Evolutionary conservation across 2,797 vertebrate genomes (phyloP), one percentile per base, ranked within the genome.

Genomic region (Serranus cabrilla): DNA sequence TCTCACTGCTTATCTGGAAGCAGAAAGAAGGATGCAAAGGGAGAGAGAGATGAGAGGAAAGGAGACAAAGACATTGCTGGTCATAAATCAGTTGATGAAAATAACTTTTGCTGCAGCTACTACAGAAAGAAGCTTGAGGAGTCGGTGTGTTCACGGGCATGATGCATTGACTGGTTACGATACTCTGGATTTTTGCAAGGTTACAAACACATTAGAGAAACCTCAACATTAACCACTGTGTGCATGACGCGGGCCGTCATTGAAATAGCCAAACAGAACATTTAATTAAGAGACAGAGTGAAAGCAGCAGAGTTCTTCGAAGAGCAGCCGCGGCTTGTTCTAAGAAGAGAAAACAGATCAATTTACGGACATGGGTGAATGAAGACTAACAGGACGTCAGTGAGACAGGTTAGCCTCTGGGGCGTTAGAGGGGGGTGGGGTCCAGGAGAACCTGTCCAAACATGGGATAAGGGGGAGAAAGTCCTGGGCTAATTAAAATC

Each of bases 1-100:
- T 99, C 90, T 99, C 98, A 67, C 95, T 96, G 3, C 94, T 96
- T 83, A 97, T 95, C 98, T 99, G 78, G 23, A 78, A 49, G 66
- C 20, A 68, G 25, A 71, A 46, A 82, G 69, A 78, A 49, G 11
- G 65, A 84, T 25, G 56, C 43, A 72, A 31, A 68, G 43, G 14
- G 50, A 54, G 45, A 71, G 42, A 75, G 6, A 47, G 42, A 51
- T 0, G 17, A 65, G 11, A 65, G 9, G 50, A 20, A 58, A 17
- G 20, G 13, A 49, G 49, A 78, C 42, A 76, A 59, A 72, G 55
- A 81, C 52, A 55, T 20, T 2, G 31, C 25, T 66, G 64, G 72
- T 87, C 27, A 87, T 54, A 73, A 84, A 80, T 77, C 60, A 70
- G 20, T 18, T 45, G 37, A 54, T 64, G 55, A 42, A 66, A 86